Conservation (phyloP, 2,888 invertebrate species). For the Eurytoma californica region DNA sequence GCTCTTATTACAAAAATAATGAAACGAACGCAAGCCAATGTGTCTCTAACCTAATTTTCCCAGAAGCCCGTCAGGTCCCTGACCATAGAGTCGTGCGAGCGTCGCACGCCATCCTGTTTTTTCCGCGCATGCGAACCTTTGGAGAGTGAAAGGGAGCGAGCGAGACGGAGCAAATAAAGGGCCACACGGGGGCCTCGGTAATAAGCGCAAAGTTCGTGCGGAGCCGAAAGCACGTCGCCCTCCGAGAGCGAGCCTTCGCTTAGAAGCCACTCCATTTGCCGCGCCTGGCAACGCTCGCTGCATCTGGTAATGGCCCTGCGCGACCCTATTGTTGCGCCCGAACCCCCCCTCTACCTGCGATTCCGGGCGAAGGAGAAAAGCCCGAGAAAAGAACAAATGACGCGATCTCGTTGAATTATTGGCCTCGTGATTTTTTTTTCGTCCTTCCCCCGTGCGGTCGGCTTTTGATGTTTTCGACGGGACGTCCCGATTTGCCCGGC, state of each 20-base stretch:
- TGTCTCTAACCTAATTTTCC: too few species aligned
- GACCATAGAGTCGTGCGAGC: too few species aligned
- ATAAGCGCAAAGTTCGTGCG: neutral
- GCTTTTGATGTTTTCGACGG: neutral
- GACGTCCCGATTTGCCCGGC: too few species aligned
- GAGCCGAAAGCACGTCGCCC: neutral
- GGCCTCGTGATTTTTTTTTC: neutral
- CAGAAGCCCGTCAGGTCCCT: too few species aligned
- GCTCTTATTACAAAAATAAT: too few species aligned
- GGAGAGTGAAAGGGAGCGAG: constrained; percentile 24
- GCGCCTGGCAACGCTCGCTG: constrained; percentile 57
- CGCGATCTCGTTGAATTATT: constrained; percentile 33
- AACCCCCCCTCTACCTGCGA: neutral
- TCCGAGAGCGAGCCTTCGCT: constrained; percentile 38
- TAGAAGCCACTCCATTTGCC: constrained; percentile 56
- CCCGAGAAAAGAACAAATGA: constrained; percentile 32
- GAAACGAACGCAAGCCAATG: too few species aligned
- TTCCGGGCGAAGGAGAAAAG: neutral
- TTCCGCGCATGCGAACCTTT: neutral
- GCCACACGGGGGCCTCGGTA: neutral
- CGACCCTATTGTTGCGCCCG: neutral
- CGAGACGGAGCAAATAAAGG: neutral
- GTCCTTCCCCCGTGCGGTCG: neutral
- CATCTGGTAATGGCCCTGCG: constrained; percentile 58
- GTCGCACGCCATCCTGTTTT: too few species aligned